These are phyloP conservation scores for Pachypanchax playfairii DNA, from an alignment of 2,113 vertebrate genomes.

Conservation along the genomic window DNA sequence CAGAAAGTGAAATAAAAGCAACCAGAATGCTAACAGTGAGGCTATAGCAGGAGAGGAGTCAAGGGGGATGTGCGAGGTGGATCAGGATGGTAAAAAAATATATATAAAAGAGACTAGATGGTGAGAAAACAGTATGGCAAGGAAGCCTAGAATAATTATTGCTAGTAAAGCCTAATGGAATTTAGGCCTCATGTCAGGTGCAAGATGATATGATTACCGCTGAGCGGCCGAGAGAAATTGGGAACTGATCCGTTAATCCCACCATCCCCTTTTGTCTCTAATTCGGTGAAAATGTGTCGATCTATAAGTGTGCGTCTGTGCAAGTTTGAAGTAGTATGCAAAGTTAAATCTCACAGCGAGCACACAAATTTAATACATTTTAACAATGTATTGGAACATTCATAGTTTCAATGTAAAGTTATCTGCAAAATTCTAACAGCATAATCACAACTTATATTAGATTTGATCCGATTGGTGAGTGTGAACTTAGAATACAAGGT, in stretches of 20 bases:
- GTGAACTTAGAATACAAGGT: constrained; percentile 21
- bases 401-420: constrained; percentile 30
- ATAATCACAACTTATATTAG: constrained; percentile 36
- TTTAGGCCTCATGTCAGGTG: constrained; percentile 80
- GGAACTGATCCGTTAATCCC: constrained; percentile 82
- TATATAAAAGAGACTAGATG: constrained; percentile 44
- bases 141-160: constrained; percentile 79
- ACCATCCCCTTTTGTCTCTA: constrained; percentile 59
- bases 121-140: constrained; percentile 62
- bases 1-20: constrained; percentile 40
- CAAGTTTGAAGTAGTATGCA: constrained; percentile 42
- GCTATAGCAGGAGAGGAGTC: constrained; percentile 3
- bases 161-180: constrained; percentile 84
- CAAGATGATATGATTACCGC: constrained; percentile 81
- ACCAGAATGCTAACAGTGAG: constrained; percentile 13
- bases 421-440: constrained; percentile 12
- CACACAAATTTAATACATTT: constrained; percentile 47
- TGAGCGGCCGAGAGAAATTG: constrained; percentile 75
- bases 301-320: constrained; percentile 26
- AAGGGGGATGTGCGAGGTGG: constrained; percentile 30
- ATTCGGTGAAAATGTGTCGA: constrained; percentile 32
- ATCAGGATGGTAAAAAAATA: constrained; percentile 49
- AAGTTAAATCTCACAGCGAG: constrained; percentile 56
- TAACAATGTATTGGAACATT: too few species aligned
- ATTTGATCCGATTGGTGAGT: constrained; percentile 31